A percentile compares a stretch with the other conserved stretches of the same genome.
These are phyloP conservation scores for Silvanus unidentatus DNA, from an alignment of 2,888 invertebrate species.

Conservation along the genomic window DNA sequence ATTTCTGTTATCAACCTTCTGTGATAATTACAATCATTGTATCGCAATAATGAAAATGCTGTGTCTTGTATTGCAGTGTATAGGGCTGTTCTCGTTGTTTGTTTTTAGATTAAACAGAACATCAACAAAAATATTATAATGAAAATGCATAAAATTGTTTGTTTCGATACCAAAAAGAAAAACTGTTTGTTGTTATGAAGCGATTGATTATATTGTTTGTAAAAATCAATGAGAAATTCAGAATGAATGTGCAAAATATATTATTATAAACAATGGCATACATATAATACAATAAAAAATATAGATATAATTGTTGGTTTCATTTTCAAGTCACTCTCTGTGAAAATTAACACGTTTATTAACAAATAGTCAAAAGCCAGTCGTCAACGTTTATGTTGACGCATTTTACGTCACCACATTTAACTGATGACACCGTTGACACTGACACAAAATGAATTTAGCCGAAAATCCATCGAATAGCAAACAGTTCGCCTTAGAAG, in stretches of 20 bases:
- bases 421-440: no score
- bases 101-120: constrained; percentile 22
- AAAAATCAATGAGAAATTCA: no score
- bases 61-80: constrained; percentile 46
- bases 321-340: no score
- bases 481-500: background rate
- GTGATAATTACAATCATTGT: constrained; percentile 49
- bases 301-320: no score
- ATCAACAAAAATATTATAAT: constrained; percentile 3
- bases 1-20: constrained; percentile 43
- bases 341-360: no score
- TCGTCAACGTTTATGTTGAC: no score
- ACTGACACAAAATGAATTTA: constrained; percentile 1
- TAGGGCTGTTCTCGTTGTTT: constrained; percentile 41
- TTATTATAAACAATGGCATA: constrained; percentile 1
- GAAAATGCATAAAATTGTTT: constrained; percentile 13
- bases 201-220: constrained; percentile 24
- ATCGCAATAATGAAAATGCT: constrained; percentile 47
- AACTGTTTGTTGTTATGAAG: constrained; percentile 24
- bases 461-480: background rate
- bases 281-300: no score
- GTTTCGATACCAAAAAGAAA: constrained; percentile 11
- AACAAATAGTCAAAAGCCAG: no score
- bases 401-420: no score
- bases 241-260: constrained; percentile 28